These are phyloP conservation scores for Rhyacichthys aspro DNA, from an alignment of 2,797 vertebrate genomes.

Conservation along the genomic window DNA sequence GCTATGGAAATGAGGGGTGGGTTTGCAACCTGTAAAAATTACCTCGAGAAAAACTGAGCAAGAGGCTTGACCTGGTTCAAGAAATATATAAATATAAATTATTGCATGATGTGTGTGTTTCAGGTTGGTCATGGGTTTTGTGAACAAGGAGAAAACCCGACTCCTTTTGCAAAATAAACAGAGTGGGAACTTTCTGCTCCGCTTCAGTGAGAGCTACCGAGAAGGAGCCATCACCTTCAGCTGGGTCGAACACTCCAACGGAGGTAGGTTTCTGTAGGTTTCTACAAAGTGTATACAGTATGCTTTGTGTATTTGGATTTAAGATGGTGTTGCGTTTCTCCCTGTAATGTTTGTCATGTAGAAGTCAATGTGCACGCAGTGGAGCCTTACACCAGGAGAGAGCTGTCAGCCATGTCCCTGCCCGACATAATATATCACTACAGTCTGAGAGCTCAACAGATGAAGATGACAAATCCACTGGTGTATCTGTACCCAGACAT, in stretches of 20 bases:
- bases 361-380: slow-evolving; percentile 82
- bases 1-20: too few species aligned
- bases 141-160: slow-evolving; percentile 85
- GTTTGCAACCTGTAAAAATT: too few species aligned
- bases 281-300: too few species aligned
- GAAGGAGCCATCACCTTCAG: slow-evolving; percentile 96
- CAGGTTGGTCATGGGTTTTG: slow-evolving; percentile 93
- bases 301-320: too few species aligned
- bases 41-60: too few species aligned
- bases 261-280: slow-evolving; percentile 27
- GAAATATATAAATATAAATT: too few species aligned
- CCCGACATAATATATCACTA: slow-evolving; percentile 85
- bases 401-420: slow-evolving; percentile 82
- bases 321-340: too few species aligned
- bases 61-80: too few species aligned
- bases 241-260: slow-evolving; percentile 78
- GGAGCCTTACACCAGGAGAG: slow-evolving; percentile 87
- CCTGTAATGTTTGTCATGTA: slow-evolving; percentile 16
- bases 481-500: slow-evolving; percentile 89
- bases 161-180: slow-evolving; percentile 81
- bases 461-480: slow-evolving; percentile 84
- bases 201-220: slow-evolving; percentile 92
- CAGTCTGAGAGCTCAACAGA: slow-evolving; percentile 81
- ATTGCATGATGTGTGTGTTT: slow-evolving; percentile 1
- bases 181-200: slow-evolving; percentile 88